A percentile compares a stretch with the other conserved stretches of the same genome.
These are phyloP conservation scores for Salticus scenicus DNA, from an alignment of 2,888 invertebrate genomes.

Conservation along the genomic window DNA sequence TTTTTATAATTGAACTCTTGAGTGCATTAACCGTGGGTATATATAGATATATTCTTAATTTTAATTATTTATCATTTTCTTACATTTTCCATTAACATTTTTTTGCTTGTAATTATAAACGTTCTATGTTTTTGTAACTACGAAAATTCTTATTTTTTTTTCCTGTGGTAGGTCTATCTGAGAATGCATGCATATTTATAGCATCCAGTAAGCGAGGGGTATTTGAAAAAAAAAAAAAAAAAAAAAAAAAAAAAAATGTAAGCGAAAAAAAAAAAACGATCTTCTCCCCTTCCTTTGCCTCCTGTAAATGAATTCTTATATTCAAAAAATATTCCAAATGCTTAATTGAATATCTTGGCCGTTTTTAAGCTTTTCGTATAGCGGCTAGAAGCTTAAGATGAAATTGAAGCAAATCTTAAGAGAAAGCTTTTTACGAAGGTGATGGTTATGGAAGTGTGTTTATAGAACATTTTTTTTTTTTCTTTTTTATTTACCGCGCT, in stretches of 20 bases:
- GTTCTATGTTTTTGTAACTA: constrained; percentile 11
- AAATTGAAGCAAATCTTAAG: constrained; percentile 28
- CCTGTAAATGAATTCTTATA: constrained; percentile 43
- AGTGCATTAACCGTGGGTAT: constrained; percentile 34
- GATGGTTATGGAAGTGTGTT: neutral
- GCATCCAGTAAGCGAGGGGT: neutral
- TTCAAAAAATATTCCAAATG: constrained; percentile 48
- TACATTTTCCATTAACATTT: constrained; percentile 53
- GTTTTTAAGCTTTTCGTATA: constrained; percentile 49
- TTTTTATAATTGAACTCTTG: constrained; percentile 29
- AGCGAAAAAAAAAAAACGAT: neutral
- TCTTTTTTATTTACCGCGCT: neutral
- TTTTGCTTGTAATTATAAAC: constrained; percentile 27
- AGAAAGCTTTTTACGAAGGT: constrained; percentile 44
- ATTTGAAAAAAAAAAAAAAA: neutral
- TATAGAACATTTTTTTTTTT: neutral
- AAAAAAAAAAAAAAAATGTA: neutral
- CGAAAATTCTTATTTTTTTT: neutral
- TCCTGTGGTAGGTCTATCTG: neutral
- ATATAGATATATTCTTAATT: constrained; percentile 30
- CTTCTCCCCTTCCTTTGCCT: neutral
- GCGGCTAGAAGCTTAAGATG: constrained; percentile 15
- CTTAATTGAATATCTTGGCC: constrained; percentile 64
- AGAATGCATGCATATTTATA: constrained; percentile 28
- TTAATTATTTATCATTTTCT: constrained; percentile 57